Percentiles rank a stretch among this genome's conserved stretches.
Conservation (phyloP, 2,888 invertebrate species). For the Lasioglossum leucozonium region DNA sequence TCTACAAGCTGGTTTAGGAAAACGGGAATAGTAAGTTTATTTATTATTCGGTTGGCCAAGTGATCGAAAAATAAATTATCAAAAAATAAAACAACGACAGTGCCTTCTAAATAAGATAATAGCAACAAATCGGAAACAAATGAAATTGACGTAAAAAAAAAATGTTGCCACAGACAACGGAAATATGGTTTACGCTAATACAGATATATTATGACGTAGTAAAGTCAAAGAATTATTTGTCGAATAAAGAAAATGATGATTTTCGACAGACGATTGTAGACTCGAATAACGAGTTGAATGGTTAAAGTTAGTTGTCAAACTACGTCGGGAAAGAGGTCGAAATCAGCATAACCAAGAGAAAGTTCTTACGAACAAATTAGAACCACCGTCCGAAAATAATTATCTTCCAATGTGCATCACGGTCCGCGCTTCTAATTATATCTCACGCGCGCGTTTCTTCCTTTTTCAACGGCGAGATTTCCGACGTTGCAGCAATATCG, state of each 20-base stretch:
- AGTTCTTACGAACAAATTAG: neutral
- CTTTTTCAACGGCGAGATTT: neutral
- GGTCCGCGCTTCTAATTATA: conserved; percentile 27
- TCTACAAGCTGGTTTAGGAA: neutral
- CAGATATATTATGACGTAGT: neutral
- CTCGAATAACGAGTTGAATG: neutral
- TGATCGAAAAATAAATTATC: too few relatives aligned
- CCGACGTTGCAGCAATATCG: conserved; percentile 50
- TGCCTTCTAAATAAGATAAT: too few relatives aligned
- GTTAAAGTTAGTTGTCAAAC: neutral
- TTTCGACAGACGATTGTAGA: neutral
- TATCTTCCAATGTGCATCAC: neutral
- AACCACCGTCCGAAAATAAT: neutral
- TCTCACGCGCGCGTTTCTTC: conserved; percentile 5
- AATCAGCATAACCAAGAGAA: too few relatives aligned
- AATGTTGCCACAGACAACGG: too few relatives aligned
- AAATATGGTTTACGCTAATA: too few relatives aligned
- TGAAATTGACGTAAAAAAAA: too few relatives aligned
- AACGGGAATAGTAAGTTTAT: neutral
- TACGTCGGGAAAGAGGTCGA: neutral
- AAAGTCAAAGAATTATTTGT: neutral
- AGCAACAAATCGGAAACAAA: too few relatives aligned
- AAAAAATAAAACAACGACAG: too few relatives aligned
- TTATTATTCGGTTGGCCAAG: too few relatives aligned
- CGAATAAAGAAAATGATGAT: neutral